Evolutionary conservation across 2,888 invertebrate genomes (phyloP), one percentile per base, ranked within the genome.

Genomic region (Drosophila rubida): DNA sequence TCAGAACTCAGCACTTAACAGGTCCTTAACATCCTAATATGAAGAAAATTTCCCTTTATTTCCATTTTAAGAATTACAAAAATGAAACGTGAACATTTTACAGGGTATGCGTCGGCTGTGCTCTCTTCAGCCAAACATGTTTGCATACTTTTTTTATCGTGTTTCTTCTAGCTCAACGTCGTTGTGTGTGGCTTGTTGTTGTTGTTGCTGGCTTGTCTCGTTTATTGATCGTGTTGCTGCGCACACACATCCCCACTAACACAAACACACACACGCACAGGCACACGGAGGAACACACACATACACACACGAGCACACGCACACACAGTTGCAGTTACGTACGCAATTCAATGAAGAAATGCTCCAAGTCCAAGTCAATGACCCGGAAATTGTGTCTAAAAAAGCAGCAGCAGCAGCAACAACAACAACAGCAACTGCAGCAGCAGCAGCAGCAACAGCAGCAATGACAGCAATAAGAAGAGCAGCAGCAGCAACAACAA

Each of bases 311-410:
- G 48, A 14, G 39, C 48, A 53, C 41, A 54, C 50, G 44, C 60
- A 49, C 59, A 63, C 63, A 80, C 57, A 75, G 80, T 58, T 89
- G 89, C 83, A 89, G 83, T 86, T 80, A 75, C 89, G 80, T 85
- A 89, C 86, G 88, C 90, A 87, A 78, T 89, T 89, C 89, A 89
- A 90, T 90, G 89, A 84, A 84, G 86, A 89, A 84, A 89, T 89
- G 86, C 89, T 79, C 69, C 83, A 89, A 86, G 91, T 79, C 68
- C 83, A 88, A 88, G 91, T 91, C 91, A 91, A 90, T 91, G 91
- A 92, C 91, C 91, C 91, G 91, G 91, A 91, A 91, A 91, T 90
- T 91, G 91, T 91, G 90, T 90, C 90, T 89, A 88, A 86, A 86
- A 81, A 78, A 86, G 75, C 86, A 88, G 80, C 85, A 89, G 77